These are phyloP conservation scores for Drosophila paracracens DNA, from an alignment of 2,888 invertebrate species.

Conservation along the genomic window DNA sequence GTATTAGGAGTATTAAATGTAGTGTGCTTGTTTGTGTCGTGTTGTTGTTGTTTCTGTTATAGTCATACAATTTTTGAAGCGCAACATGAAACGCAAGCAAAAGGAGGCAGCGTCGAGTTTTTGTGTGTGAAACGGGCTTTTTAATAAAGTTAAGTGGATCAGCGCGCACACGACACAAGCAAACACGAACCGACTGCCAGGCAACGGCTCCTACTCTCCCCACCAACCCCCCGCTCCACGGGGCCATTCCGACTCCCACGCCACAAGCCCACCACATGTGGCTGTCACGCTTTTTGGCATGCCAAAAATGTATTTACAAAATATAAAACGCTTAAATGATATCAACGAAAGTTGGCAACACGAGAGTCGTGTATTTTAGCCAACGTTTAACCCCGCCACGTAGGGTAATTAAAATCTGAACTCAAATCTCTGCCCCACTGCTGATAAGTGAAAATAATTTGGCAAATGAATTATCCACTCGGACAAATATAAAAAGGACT, in stretches of 20 bases:
- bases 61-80: constrained; percentile 28
- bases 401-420: constrained; percentile 70
- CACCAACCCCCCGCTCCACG: background rate
- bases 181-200: constrained; percentile 23
- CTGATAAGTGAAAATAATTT: constrained; percentile 11
- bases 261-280: background rate
- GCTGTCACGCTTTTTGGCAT: constrained; percentile 45
- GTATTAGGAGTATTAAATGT: constrained; percentile 22
- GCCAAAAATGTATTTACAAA: constrained; percentile 37
- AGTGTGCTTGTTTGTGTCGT: constrained; percentile 2
- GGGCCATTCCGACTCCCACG: background rate
- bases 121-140: constrained; percentile 44
- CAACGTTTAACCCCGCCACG: constrained; percentile 63
- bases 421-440: constrained; percentile 16
- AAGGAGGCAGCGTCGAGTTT: constrained; percentile 20
- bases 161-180: constrained; percentile 21
- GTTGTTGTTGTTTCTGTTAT: constrained; percentile 12
- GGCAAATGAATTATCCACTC: constrained; percentile 36
- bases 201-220: constrained; percentile 24
- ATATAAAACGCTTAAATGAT: constrained; percentile 46
- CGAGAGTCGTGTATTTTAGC: constrained; percentile 4
- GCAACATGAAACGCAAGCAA: constrained; percentile 36
- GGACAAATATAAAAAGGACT: constrained; percentile 24
- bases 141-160: constrained; percentile 71
- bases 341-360: constrained; percentile 14